Evolutionary conservation across 2,113 vertebrate species (phyloP), one percentile per base, ranked within the genome.

Genomic region (Tiliqua scincoides): DNA sequence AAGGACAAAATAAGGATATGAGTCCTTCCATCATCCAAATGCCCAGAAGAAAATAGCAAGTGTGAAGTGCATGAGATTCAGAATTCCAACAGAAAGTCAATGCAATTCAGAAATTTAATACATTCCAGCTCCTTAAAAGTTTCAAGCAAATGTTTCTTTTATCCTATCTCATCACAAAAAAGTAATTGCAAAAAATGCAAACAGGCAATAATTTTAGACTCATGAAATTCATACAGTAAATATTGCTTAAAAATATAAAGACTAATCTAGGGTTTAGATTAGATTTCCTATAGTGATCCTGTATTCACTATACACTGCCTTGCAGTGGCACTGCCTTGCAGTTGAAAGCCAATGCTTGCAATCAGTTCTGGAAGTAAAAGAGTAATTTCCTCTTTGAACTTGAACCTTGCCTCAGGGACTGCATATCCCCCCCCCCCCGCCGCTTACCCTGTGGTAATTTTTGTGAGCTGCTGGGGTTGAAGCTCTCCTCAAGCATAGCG

Each of bases 401-500:
- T 97, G 97, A 97, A 97, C 95, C 96, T 88, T 91, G 79, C 87
- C 73, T 3, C 75, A 75, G 86, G 85, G 90, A 73, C 89, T 85
- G 91, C 82, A 86, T 94, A 95, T 89, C 91, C 93, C 94, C 93
- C 92, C 92, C 93, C 96, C 93, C 95, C 92, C 93, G 90, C 92
- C 93, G 90, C 65, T 63, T 59, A 90, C 90, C 91, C 93, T 88
- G 83, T 88, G 89, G 94, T 94, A 92, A 96, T 94, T 93, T 95
- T 86, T 93, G 94, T 93, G 96, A 96, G 89, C 89, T 93, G 94
- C 93, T 94, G 93, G 92, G 91, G 95, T 94, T 92, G 25, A 84
- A 93, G 95, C 93, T 94, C 89, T 88, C 92, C 94, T 94, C 94
- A 97, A 96, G 96, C 93, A 95, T 95, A 94, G 94, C 96, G 95